phyloP scores from a whole-genome alignment of 2,888 invertebrate species.

The Temnothorax unifasciatus region DNA sequence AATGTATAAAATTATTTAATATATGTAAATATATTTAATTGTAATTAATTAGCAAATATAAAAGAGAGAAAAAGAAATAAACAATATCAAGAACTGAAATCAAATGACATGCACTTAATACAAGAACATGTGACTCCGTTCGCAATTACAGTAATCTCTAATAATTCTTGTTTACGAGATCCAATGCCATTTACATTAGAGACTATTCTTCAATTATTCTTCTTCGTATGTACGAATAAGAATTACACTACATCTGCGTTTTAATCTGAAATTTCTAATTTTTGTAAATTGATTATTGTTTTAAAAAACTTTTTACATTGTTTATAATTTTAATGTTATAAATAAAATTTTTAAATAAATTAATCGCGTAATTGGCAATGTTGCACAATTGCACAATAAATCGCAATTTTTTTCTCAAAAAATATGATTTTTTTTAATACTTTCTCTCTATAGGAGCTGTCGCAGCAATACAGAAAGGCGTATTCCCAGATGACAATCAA shows the following conservation, averaged over 20 bases:
- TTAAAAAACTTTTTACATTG: not conserved
- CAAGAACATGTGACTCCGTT: too few species aligned
- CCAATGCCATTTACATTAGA: not conserved
- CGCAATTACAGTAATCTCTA: not conserved
- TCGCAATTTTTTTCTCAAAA: not conserved
- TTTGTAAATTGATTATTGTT: not conserved
- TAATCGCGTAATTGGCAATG: not conserved
- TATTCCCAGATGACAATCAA: constrained; percentile 72
- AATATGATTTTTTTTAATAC: not conserved
- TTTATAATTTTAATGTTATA: not conserved
- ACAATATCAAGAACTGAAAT: not conserved
- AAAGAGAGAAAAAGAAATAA: not conserved
- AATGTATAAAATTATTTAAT: not conserved
- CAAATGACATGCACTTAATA: not conserved
- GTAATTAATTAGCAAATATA: not conserved
- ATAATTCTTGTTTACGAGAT: constrained; percentile 4
- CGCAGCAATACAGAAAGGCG: constrained; percentile 69
- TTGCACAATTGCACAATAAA: not conserved
- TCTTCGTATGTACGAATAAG: not conserved
- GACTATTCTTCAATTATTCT: not conserved
- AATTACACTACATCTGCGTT: not conserved
- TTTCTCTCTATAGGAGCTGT: constrained; percentile 58
- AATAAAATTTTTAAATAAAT: not conserved
- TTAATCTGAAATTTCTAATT: not conserved
- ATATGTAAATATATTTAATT: not conserved